These are phyloP conservation scores for Rotaria magnacalcarata DNA, from an alignment of 2,888 invertebrate species.

Conservation along the genomic window DNA sequence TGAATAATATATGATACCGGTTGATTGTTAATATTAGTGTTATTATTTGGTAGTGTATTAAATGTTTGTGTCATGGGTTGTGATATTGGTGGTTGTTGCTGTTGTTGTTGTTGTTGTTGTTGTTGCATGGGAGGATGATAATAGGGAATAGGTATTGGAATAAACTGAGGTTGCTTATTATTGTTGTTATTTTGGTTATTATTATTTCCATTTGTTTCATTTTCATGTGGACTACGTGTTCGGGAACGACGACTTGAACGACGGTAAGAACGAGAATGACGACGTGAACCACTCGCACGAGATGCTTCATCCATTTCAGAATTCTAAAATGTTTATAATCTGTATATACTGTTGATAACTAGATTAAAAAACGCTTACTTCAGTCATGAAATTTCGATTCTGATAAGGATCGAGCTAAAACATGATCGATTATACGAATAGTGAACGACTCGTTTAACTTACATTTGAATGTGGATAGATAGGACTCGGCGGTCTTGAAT, in stretches of 20 bases:
- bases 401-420: not conserved
- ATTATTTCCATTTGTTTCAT: not conserved
- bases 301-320: not conserved
- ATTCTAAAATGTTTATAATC: not conserved
- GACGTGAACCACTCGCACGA: not conserved
- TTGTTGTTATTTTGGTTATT: not conserved
- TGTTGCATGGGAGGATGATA: not conserved
- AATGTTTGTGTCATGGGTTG: not conserved
- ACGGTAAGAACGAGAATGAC: not conserved
- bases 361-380: not conserved
- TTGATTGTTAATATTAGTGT: not conserved
- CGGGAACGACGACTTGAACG: slow-evolving; percentile 7
- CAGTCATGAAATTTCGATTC: not conserved
- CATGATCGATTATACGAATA: too few species aligned
- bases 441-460: not conserved
- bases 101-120: not conserved
- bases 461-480: not conserved
- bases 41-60: not conserved
- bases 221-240: not conserved
- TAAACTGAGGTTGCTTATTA: not conserved
- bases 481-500: not conserved
- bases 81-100: not conserved
- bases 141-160: slow-evolving; percentile 16
- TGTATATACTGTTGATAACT: too few species aligned
- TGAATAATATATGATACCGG: not conserved